Base-by-base conservation (phyloP, 2,888 invertebrate species). In the Tetranychus truncatus region DNA sequence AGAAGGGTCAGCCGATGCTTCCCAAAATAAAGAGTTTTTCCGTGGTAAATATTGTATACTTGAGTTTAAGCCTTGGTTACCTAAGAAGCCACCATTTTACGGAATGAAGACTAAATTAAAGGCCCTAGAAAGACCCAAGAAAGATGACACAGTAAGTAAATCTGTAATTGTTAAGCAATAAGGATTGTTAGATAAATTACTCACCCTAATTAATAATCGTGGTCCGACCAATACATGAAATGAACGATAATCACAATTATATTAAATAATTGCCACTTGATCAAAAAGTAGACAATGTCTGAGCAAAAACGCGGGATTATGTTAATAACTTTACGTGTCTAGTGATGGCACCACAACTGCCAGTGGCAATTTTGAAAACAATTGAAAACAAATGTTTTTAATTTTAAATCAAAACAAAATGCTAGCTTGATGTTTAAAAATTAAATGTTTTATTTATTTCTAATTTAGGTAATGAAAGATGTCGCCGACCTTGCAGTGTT, bases 81-180 rank as follows among this genome's bases (percentile, higher is more conserved):
- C 77, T 24, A 75, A 77, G 75, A 77, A 77, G 44, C 76, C 75
- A 8, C 75, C n/a, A 6, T 77, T 77, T 72, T 77, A 77, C 66
- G 76, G 76, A 6, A 67, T 77, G 75, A 77, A 73, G 20, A 75
- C 76, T 21, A 76, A 73, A 46, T 24, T 77, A 0, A 75, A 74
- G 24, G 69, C 74, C n/a, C 55, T 76, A 18, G n/a, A 72, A 24
- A 45, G 65, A 45, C 24, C 44, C 6, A 67, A 45, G 46, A 44
- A 71, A n/a, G 74, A 76, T 20, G 75, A 77, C 45, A 69, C 75
- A 20, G 75, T 76, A 67, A 34, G 67, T 34, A 15, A 15, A 45
- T 72, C 24, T 15, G 11, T 69, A 6, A 5, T 34, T 34, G 34
- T 34, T 34, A 34, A 34, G 34, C 0, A 34, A 34, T 34, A 24